These are phyloP conservation scores for Tragelaphus imberbis DNA, from an alignment of 2,113 vertebrate genomes.

Conservation along the genomic window DNA sequence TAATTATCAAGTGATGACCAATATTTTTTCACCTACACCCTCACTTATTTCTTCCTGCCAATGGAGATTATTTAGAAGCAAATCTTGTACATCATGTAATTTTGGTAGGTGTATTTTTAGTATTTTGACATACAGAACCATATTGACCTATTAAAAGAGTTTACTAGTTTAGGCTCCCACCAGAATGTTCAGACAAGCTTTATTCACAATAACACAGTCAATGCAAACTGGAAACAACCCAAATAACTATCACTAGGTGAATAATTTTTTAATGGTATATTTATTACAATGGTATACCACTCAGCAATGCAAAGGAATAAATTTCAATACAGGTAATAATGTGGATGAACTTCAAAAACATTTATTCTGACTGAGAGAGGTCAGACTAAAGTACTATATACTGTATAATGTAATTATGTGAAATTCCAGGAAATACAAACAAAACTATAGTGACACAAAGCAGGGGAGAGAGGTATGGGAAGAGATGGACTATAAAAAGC, in stretches of 20 bases:
- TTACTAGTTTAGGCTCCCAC: neutral
- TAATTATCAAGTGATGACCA: neutral
- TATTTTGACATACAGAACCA: neutral
- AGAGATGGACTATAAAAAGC: neutral
- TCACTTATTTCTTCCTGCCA: neutral
- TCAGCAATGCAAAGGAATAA: neutral
- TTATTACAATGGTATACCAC: neutral
- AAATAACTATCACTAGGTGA: neutral
- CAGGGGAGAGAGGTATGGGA: neutral
- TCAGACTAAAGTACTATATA: neutral
- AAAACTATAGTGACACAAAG: constrained; percentile 9
- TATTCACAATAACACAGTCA: neutral
- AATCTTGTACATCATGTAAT: neutral
- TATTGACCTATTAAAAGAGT: neutral
- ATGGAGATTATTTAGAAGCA: neutral
- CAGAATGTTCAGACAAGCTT: neutral
- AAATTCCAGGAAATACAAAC: constrained; percentile 40
- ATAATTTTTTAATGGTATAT: neutral
- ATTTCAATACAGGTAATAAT: neutral
- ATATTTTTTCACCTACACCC: neutral
- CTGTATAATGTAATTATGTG: neutral
- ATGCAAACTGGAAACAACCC: neutral
- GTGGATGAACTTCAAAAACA: neutral
- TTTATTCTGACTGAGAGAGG: neutral
- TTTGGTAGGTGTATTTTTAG: constrained; percentile 14